phyloP scores from a whole-genome alignment of 2,888 invertebrate genomes.

The Aradus depressus region DNA sequence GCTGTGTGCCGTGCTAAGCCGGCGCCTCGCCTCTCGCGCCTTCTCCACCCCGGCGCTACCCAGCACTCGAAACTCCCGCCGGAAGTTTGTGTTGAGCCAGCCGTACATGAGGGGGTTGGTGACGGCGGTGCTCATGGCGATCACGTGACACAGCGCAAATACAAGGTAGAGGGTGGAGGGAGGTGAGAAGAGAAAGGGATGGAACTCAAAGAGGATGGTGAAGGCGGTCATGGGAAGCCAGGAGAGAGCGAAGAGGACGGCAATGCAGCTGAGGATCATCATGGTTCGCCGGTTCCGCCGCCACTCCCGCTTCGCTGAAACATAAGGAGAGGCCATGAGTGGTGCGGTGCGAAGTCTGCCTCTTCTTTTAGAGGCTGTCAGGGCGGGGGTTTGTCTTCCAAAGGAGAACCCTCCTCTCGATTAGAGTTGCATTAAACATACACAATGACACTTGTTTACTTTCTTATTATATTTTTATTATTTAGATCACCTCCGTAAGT shows the following conservation, averaged over 20 bases:
- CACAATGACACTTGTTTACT: too few relatives aligned
- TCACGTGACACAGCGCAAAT: constrained; percentile 43
- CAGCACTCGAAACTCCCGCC: constrained; percentile 37
- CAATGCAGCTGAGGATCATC: constrained; percentile 42
- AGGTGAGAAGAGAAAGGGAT: constrained; percentile 27
- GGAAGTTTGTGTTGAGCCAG: constrained; percentile 47
- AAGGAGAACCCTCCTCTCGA: too few relatives aligned
- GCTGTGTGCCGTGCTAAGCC: constrained; percentile 23
- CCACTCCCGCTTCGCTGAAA: constrained; percentile 32
- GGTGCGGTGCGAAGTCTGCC: too few relatives aligned
- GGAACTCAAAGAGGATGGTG: constrained; percentile 39
- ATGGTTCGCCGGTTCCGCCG: constrained; percentile 36
- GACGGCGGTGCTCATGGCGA: constrained; percentile 46
- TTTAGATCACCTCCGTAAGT: too few relatives aligned
- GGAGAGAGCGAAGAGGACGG: constrained; percentile 43
- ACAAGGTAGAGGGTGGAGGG: constrained; percentile 35
- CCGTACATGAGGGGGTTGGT: constrained; percentile 49
- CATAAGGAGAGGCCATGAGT: too few relatives aligned
- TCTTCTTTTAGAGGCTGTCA: too few relatives aligned
- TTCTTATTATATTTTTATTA: too few relatives aligned
- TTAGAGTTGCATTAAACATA: too few relatives aligned
- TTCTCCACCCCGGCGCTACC: constrained; percentile 20
- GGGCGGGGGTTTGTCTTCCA: too few relatives aligned
- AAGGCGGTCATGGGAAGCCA: constrained; percentile 48
- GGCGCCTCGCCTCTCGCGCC: constrained; percentile 15